Conservation (phyloP, 2,888 invertebrate genomes). For the Ariolimax columbianus region DNA sequence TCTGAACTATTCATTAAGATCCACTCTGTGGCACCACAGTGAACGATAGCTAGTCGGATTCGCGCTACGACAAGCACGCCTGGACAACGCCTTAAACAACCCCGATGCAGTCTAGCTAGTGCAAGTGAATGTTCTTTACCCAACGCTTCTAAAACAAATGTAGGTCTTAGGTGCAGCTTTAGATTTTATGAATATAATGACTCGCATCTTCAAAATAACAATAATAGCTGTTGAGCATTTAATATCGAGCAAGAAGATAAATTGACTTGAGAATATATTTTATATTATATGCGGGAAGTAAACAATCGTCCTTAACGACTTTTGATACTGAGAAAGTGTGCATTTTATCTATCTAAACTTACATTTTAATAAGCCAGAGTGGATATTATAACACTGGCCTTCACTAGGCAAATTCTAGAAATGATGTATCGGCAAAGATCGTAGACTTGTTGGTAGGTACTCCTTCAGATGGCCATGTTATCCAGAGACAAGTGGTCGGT, state of each 20-base stretch:
- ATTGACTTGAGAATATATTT: too few relatives aligned
- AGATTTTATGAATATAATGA: not conserved
- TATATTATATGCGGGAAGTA: not conserved
- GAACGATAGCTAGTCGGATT: not conserved
- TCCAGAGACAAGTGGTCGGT: conserved; percentile 49
- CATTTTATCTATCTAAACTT: not conserved
- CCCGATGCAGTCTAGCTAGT: too few relatives aligned
- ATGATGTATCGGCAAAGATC: conserved; percentile 16
- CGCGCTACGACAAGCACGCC: not conserved
- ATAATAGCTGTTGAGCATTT: not conserved
- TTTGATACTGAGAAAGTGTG: not conserved
- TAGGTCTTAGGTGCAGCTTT: too few relatives aligned
- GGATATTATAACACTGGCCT: conserved; percentile 18
- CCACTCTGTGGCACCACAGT: not conserved
- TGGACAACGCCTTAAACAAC: conserved; percentile 11
- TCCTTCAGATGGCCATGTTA: conserved; percentile 48
- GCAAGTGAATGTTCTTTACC: too few relatives aligned
- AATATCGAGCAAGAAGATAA: too few relatives aligned
- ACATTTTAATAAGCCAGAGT: conserved; percentile 42
- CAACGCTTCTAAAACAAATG: not conserved
- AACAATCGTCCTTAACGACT: not conserved
- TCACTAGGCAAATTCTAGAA: not conserved
- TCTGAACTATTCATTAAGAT: too few relatives aligned
- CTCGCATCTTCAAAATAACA: not conserved
- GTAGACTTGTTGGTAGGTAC: conserved; percentile 3